Conservation (phyloP, 2,888 invertebrate species). For the Plemyria rubiginata region DNA sequence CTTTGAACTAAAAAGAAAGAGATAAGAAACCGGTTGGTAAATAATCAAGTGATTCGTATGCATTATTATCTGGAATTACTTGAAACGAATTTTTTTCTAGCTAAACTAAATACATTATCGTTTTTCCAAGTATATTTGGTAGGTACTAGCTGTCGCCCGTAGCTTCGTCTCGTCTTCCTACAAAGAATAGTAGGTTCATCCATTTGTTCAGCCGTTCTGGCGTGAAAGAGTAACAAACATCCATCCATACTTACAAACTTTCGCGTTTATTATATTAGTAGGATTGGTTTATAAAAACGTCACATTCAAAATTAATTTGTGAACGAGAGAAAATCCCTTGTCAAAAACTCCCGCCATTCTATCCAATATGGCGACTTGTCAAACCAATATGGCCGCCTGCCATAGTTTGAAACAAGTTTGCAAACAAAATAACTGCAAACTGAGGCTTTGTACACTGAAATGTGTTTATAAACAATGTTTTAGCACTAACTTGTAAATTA, state of each 20-base stretch:
- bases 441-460: constrained; percentile 5
- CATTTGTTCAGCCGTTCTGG: no score
- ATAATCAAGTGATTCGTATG: background rate
- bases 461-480: constrained; percentile 8
- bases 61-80: no score
- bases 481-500: constrained; percentile 10
- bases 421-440: constrained; percentile 3
- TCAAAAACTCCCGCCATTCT: background rate
- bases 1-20: background rate
- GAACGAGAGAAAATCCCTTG: background rate
- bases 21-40: background rate
- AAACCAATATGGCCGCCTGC: constrained; percentile 15
- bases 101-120: no score
- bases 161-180: no score
- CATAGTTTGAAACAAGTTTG: constrained; percentile 4
- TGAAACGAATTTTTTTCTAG: no score
- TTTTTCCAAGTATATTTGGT: no score
- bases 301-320: background rate
- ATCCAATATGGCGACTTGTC: constrained; percentile 17
- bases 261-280: no score
- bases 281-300: no score
- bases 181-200: no score
- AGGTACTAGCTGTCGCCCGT: no score
- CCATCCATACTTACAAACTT: no score
- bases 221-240: no score